A percentile compares a stretch with the other conserved stretches of the same genome.
Evolutionary conservation across 2,888 invertebrate species (phyloP).

Genomic region (Apomyelois bistriatella): DNA sequence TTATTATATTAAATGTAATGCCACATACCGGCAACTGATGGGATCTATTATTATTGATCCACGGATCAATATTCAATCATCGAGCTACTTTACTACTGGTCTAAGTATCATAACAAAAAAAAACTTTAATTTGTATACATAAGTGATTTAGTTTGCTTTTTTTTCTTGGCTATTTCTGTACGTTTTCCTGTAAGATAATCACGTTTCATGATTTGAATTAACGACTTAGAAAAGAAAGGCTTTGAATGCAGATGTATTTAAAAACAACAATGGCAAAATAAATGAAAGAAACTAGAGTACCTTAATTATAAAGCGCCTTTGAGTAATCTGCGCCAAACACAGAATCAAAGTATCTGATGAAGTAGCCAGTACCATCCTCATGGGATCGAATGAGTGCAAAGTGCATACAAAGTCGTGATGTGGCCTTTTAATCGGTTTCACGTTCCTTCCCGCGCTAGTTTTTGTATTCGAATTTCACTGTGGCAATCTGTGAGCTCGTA

Average conservation of each 20-base stretch:
- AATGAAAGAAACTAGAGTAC: slow-evolving; percentile 32
- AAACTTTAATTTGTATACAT: slow-evolving; percentile 49
- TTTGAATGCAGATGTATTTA: slow-evolving; percentile 11
- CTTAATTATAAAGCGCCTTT: slow-evolving; percentile 68
- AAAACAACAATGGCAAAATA: slow-evolving; percentile 18
- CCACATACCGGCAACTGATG: slow-evolving; percentile 75
- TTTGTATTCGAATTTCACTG: slow-evolving; percentile 76
- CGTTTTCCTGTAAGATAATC: slow-evolving; percentile 5
- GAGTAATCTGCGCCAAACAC: slow-evolving; percentile 61
- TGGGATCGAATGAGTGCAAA: slow-evolving; percentile 75
- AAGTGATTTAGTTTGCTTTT: slow-evolving; percentile 43
- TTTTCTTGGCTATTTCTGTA: slow-evolving; percentile 21
- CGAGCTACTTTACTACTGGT: slow-evolving; percentile 62
- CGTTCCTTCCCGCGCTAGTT: slow-evolving; percentile 74
- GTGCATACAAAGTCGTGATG: slow-evolving; percentile 80
- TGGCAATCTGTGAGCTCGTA: slow-evolving; percentile 64
- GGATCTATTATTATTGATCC: slow-evolving; percentile 78
- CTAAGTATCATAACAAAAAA: slow-evolving; percentile 51
- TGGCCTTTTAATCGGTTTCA: slow-evolving; percentile 78
- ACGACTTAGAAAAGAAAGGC: slow-evolving; percentile 22
- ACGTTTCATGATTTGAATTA: slow-evolving; percentile 11
- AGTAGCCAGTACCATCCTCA: slow-evolving; percentile 54
- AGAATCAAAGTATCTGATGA: slow-evolving; percentile 60
- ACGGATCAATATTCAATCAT: slow-evolving; percentile 78
- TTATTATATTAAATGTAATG: slow-evolving; percentile 78